phyloP scores from a whole-genome alignment of 2,113 vertebrate species.

The Gyps fulvus region DNA sequence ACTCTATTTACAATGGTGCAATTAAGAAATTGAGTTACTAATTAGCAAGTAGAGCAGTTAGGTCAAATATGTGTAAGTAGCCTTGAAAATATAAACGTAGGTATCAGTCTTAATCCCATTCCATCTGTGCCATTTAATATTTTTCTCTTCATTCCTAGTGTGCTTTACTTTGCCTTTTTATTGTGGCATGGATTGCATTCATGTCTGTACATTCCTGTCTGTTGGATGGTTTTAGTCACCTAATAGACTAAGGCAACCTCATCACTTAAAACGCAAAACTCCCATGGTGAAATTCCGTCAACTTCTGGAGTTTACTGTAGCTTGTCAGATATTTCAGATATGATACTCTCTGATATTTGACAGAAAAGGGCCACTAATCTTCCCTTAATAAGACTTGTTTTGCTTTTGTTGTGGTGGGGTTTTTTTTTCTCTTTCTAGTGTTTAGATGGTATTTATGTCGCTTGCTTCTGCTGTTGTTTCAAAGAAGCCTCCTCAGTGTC shows the following conservation, averaged over 20 bases:
- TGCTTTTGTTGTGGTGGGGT: background rate
- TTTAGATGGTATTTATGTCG: background rate
- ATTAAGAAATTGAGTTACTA: background rate
- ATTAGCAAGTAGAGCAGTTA: background rate
- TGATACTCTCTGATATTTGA: conserved; percentile 9
- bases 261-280: background rate
- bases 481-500: background rate
- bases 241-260: background rate
- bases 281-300: background rate
- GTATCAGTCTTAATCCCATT: background rate
- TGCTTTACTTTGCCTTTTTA: background rate
- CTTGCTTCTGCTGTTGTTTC: conserved; percentile 1
- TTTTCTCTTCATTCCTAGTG: background rate
- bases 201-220: background rate
- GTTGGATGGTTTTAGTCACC: background rate
- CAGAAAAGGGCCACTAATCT: background rate
- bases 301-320: background rate
- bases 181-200: background rate
- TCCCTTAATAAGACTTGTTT: background rate
- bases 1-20: background rate
- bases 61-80: background rate
- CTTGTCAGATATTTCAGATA: background rate
- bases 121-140: background rate
- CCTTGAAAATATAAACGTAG: background rate
- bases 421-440: background rate